Evolutionary conservation across 2,888 invertebrate species (phyloP), one percentile per base, ranked within the genome.

Genomic region (Aspidapion aeneum): DNA sequence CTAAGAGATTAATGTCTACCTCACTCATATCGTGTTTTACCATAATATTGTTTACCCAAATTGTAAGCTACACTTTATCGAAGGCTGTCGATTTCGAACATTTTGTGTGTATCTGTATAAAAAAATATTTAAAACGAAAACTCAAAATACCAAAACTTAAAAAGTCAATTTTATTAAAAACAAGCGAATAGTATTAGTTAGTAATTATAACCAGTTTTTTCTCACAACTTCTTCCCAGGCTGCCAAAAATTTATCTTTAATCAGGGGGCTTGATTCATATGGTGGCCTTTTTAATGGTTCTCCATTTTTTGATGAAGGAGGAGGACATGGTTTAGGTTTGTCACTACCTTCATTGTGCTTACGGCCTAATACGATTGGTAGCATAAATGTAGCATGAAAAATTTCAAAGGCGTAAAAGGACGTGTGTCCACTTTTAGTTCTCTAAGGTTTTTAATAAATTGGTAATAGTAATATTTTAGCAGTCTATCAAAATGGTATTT

Each of bases 41-140:
- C 80, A 86, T 81, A 3, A 85, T 77, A 68, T 86, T 86, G 70
- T 86, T 86, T 16, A 83, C 81, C 86, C 86, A 86, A 57, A 1
- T 78, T 76, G 65, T 86, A 86, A 1, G 79, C 77, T 16, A 85
- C 77, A 0, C 84, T 82, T 0, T 79, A 80, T 76, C 82, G 86
- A n/a, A n/a, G n/a, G n/a, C n/a, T n/a, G n/a, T n/a, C n/a, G n/a
- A n/a, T n/a, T n/a, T n/a, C n/a, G n/a, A n/a, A n/a, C n/a, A n/a
- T n/a, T n/a, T n/a, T n/a, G n/a, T n/a, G n/a, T n/a, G n/a, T n/a
- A n/a, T n/a, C n/a, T n/a, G n/a, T n/a, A n/a, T n/a, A n/a, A n/a
- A n/a, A n/a, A n/a, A n/a, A n/a, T n/a, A n/a, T n/a, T n/a, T n/a
- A n/a, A n/a, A n/a, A n/a, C n/a, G n/a, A n/a, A n/a, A n/a, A n/a